Evolutionary conservation across 2,888 invertebrate species (phyloP).

Genomic region (Danaus chrysippus): DNA sequence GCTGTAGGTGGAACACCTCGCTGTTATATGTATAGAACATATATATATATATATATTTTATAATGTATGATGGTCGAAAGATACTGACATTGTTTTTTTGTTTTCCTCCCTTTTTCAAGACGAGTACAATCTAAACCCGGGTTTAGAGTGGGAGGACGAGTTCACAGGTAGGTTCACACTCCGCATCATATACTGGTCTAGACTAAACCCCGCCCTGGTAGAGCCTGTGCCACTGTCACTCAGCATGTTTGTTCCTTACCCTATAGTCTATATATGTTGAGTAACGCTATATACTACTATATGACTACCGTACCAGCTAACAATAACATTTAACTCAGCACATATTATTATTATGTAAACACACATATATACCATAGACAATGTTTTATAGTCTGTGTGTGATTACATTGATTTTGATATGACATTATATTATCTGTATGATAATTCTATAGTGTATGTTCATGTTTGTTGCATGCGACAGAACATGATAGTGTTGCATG

Average conservation of each 20-base stretch:
- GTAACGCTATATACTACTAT: slow-evolving; percentile 57
- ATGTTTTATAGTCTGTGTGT: slow-evolving; percentile 10
- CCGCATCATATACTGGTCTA: slow-evolving; percentile 64
- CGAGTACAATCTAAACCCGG: slow-evolving; percentile 99
- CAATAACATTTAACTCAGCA: slow-evolving; percentile 50
- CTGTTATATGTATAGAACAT: slow-evolving; percentile 64
- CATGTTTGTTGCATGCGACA: slow-evolving; percentile 63
- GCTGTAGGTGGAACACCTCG: slow-evolving; percentile 73
- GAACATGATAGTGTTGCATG: slow-evolving; percentile 63
- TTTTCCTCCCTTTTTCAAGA: slow-evolving; percentile 90
- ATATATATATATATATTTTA: slow-evolving; percentile 58
- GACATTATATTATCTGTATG: slow-evolving; percentile 16
- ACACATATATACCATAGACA: slow-evolving; percentile 10
- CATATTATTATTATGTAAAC: slow-evolving; percentile 20
- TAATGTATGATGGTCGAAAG: slow-evolving; percentile 66
- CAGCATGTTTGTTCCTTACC: slow-evolving; percentile 69
- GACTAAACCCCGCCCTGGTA: slow-evolving; percentile 69
- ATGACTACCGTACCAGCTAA: slow-evolving; percentile 50
- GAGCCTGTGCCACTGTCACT: slow-evolving; percentile 74
- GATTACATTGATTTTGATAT: slow-evolving; percentile 18
- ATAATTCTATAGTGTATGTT: slow-evolving; percentile 12
- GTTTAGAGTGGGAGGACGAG: slow-evolving; percentile 99
- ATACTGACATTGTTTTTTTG: slow-evolving; percentile 78
- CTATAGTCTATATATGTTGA: slow-evolving; percentile 49
- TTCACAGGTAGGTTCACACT: slow-evolving; percentile 96